Base-by-base conservation (phyloP, 2,113 vertebrate genomes). In the Gasterosteus nipponicus region DNA sequence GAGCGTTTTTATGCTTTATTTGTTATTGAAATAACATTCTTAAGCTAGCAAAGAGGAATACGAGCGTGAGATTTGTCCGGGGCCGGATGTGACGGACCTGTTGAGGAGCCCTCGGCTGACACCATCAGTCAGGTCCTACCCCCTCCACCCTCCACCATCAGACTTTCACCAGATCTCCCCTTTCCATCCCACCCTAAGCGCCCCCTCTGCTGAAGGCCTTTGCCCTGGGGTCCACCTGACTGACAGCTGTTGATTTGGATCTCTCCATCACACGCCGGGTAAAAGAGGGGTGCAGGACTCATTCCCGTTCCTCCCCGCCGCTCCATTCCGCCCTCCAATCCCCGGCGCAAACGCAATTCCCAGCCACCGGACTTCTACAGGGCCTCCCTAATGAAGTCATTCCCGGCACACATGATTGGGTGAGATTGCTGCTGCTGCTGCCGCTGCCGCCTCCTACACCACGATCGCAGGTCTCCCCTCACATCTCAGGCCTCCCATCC, bases 221-320 rank as follows among this genome's bases (percentile, higher is more conserved):
- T 75, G 54, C 89, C 91, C 83, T 60, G 66, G 76, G 81, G 86
- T 83, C 89, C 80, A 67, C 59, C 87, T 92, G 89, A 91, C 84
- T 90, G 90, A 89, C 88, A 91, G 88, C 89, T 89, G 87, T 92
- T 91, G 87, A 91, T 90, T 91, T 87, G 87, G 88, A 90, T 89
- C 89, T 90, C 87, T 87, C 83, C 87, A 91, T 93, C 90, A 87
- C 80, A 41, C 62, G 53, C 65, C 80, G 85, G 89, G 92, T 92
- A 89, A 93, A 92, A 86, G 72, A 69, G 59, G 82, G 87, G 86
- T 91, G 89, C 86, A 65, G 85, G 73, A 69, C 87, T 91, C 89
- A 84, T 89, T 87, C 84, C 76, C 69, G 61, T 62, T 44, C 57
- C 63, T 62, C 61, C 71, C 53, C 58, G 51, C 62, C 0, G 26